Base-by-base conservation (phyloP, 35 echinoderm and acorn worm species). In the Apostichopus californicus region DNA sequence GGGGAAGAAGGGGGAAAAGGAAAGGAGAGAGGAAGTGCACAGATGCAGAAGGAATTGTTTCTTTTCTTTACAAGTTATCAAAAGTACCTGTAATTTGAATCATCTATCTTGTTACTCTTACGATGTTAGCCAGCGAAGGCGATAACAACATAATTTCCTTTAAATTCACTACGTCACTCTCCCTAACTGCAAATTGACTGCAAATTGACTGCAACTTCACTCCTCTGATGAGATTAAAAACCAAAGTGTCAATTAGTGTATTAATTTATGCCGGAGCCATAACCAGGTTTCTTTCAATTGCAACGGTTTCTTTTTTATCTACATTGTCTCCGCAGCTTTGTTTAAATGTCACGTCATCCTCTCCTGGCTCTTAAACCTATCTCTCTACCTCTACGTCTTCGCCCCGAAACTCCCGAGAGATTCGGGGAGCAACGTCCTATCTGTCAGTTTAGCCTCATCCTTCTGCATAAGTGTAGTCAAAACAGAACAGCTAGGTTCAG, bases 391-490 rank as follows among this genome's bases (percentile, higher is more conserved):
- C 70, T 17, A 18, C n/a, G 14, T 75, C 71, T 75, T 75, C 71
- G 6, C 17, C 22, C 55, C 81, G 15, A 18, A 14, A 59, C 81
- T 52, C 55, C 55, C 20, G 14, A 85, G 81, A 20, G 17, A 54
- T 85, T 85, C 57, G 52, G 55, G 55, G 56, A 85, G 81, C 81
- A 58, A 85, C 57, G 56, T 85, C 81, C 81, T 85, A 75, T 75
- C 71, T n/a, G 71, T 75, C 71, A 75, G 14, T n/a, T 75, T 68
- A 13, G 14, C 20, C 71, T 18, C 13, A 18, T 75, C 17, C 71
- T 18, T 18, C 12, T 75, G 71, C 71, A 75, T 22, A 75, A 7
- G n/a, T 75, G 71, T 75, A 8, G 58, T 14, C 71, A 18, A 68
- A 14, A 68, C 11, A 22, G 71, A 75, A 20, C 20, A n/a, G n/a